phyloP scores from a whole-genome alignment of 2,888 invertebrate genomes.

The Nemotelus nigrinus region DNA sequence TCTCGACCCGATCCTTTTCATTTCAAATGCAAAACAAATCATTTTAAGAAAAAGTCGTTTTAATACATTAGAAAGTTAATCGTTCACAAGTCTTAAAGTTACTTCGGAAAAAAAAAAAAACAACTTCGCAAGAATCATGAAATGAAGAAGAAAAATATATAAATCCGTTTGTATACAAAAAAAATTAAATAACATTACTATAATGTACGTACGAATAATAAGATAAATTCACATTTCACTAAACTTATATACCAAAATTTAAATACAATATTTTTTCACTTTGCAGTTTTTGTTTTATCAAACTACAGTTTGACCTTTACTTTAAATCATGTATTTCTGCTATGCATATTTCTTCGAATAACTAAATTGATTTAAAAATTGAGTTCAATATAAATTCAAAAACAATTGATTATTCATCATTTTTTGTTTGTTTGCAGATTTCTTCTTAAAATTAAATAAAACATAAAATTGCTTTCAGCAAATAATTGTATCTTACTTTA shows the following conservation, averaged over 20 bases:
- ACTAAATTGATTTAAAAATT: too few relatives aligned
- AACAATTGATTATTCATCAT: neutral
- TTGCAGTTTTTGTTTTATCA: neutral
- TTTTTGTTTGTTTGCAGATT: neutral
- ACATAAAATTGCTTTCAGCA: slow-evolving; percentile 21
- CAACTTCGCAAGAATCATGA: neutral
- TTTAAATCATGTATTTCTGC: slow-evolving; percentile 6
- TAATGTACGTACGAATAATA: slow-evolving; percentile 28
- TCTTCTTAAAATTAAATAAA: neutral
- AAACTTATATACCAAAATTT: slow-evolving; percentile 19
- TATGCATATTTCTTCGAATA: neutral
- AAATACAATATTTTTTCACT: neutral
- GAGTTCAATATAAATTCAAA: neutral
- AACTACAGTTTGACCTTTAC: neutral
- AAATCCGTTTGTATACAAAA: slow-evolving; percentile 15
- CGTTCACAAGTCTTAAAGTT: slow-evolving; percentile 22
- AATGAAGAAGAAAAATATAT: slow-evolving; percentile 29
- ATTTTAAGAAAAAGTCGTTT: slow-evolving; percentile 28
- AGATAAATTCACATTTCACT: slow-evolving; percentile 35
- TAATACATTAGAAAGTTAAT: slow-evolving; percentile 37
- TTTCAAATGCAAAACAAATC: slow-evolving; percentile 12
- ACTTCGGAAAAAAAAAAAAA: slow-evolving; percentile 9
- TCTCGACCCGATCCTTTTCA: neutral
- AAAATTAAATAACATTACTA: slow-evolving; percentile 42
- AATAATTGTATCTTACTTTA: neutral